phyloP scores from a whole-genome alignment of 2,113 vertebrate genomes.

The human (Homo sapiens) region DNA sequence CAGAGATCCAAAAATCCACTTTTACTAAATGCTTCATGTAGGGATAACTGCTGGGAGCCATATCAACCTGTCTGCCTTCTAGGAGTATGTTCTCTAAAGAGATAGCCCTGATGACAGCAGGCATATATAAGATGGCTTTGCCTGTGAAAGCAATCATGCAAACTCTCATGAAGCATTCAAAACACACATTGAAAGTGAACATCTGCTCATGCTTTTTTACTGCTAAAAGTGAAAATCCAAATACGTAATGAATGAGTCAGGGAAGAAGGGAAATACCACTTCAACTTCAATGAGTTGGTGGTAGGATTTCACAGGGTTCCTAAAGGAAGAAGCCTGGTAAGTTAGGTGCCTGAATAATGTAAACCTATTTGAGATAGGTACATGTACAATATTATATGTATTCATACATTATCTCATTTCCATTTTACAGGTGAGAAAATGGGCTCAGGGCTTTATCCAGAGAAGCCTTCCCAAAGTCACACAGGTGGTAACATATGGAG shows the following conservation, averaged over 20 bases:
- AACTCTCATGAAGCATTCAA: background rate
- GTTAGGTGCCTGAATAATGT: background rate
- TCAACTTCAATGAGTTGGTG: slow-evolving; percentile 19
- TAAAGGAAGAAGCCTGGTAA: slow-evolving; percentile 17
- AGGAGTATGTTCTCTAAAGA: background rate
- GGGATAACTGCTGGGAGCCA: background rate
- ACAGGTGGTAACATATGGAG: background rate
- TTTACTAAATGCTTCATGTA: background rate
- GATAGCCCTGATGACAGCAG: background rate
- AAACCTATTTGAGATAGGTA: background rate
- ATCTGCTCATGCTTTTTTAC: background rate
- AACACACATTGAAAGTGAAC: background rate
- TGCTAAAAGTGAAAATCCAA: slow-evolving; percentile 39
- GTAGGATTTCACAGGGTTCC: slow-evolving; percentile 9
- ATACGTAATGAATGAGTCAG: background rate
- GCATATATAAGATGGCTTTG: background rate
- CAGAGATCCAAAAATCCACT: background rate
- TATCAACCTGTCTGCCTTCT: background rate
- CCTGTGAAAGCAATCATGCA: background rate
- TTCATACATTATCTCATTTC: background rate
- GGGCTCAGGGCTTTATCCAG: background rate
- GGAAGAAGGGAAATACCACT: background rate
- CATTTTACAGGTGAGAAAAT: slow-evolving; percentile 21
- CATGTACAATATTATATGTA: background rate
- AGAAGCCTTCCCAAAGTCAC: slow-evolving; percentile 25